Base-by-base conservation (phyloP, 2,113 vertebrate genomes). In the Meriones unguiculatus region DNA sequence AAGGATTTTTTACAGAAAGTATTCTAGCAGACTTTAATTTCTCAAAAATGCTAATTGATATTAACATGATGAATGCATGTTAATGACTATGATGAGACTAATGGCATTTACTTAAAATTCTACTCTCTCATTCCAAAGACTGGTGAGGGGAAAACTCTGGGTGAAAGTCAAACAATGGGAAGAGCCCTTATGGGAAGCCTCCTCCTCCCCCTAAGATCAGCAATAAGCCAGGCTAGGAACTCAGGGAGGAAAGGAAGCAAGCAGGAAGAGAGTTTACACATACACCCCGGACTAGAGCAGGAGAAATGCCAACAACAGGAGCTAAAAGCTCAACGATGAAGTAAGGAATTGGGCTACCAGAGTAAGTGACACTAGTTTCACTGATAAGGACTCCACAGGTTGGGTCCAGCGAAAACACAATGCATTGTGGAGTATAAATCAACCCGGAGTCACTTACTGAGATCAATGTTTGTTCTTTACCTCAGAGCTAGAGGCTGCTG, bases 1-100 rank as follows among this genome's bases (percentile, higher is more conserved):
- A 95, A 90, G 67, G 32, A 90, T 88, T 82, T 46, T 52, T 94
- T 64, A 75, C 15, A 89, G 62, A 76, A 92, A 81, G 9, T 32
- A 65, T 25, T 73, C 32, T 54, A 54, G 46, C 28, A 52, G 46
- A 70, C 1, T 64, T 86, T 8, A 86, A 82, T 18, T 46, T 70
- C 78, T 73, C n/a, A 41, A 85, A 75, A 96, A 70, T 85, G 78
- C 57, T 75, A 94, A 76, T 62, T 91, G 24, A 20, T 93, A 70
- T 59, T 84, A 72, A 93, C 41, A 85, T 0, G 93, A 93, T 84
- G 73, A 88, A 72, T 32, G 85, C 28, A 87, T 38, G 65, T 46
- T 89, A 91, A 85, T n/a, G 69, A 89, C 15, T 59, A 69, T 62
- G 7, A 67, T 85, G 30, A 86, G 41, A 75, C 54, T 85, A 84